Evolutionary conservation across 2,797 vertebrate genomes (phyloP).

Genomic region (Micromesistius poutassou): DNA sequence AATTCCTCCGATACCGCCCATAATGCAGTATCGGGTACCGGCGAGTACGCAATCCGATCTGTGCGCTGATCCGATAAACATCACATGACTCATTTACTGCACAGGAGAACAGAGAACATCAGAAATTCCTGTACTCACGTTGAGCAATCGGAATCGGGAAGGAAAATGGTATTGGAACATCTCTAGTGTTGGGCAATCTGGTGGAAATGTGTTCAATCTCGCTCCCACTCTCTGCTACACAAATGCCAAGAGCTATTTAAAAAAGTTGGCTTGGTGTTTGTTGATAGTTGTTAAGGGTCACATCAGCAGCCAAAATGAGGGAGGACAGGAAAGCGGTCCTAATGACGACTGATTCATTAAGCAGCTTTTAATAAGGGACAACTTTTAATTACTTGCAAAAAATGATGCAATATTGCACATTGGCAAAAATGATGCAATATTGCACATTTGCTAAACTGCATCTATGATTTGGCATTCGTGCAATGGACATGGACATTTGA

Average conservation of each 20-base stretch:
- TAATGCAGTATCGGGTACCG: too few species aligned
- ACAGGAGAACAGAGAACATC: too few species aligned
- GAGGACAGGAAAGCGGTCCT: not conserved
- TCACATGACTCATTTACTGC: too few species aligned
- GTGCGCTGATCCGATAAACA: too few species aligned
- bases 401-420: not conserved
- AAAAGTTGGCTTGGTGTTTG: not conserved
- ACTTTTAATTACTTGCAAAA: not conserved
- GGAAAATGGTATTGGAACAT: too few species aligned
- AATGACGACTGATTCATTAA: not conserved
- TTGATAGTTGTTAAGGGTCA: not conserved
- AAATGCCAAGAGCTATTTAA: not conserved
- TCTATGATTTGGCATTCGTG: slow-evolving; percentile 74
- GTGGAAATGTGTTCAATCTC: too few species aligned
- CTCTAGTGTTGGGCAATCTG: too few species aligned
- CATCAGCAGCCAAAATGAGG: not conserved
- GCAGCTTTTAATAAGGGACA: not conserved
- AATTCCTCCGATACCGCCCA: too few species aligned
- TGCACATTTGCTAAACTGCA: not conserved
- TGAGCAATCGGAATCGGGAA: too few species aligned
- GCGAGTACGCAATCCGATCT: too few species aligned
- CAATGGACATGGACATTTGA: slow-evolving; percentile 44
- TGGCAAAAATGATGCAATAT: slow-evolving; percentile 1
- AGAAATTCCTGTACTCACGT: too few species aligned
- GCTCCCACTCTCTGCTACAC: not conserved